Evolutionary conservation across 2,113 vertebrate genomes (phyloP).

Genomic region (Delphinus delphis): DNA sequence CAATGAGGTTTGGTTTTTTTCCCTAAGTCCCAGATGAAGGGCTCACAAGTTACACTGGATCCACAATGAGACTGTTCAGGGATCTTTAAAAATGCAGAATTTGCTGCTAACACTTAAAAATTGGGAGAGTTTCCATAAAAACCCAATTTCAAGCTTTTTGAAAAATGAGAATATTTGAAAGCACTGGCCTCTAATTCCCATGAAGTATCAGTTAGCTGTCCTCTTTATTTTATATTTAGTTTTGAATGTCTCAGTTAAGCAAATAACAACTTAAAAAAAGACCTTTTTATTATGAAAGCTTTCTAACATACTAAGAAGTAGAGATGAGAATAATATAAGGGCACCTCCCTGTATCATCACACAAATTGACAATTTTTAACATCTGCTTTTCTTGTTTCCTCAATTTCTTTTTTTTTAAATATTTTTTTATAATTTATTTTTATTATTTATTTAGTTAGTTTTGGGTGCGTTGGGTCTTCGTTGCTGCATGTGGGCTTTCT

Average conservation of each 20-base stretch:
- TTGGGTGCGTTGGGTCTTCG: no score
- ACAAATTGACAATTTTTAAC: background rate
- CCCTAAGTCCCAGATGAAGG: background rate
- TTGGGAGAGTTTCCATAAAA: background rate
- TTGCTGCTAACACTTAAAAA: background rate
- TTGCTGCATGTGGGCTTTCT: no score
- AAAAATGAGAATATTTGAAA: background rate
- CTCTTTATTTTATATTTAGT: background rate
- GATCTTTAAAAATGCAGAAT: background rate
- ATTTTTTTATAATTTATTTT: no score
- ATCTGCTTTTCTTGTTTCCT: background rate
- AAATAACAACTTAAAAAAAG: background rate
- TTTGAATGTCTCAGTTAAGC: background rate
- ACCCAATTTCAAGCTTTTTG: background rate
- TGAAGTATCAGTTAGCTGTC: background rate
- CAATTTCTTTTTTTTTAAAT: background rate
- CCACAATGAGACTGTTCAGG: no score
- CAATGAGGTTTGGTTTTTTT: background rate
- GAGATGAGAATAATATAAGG: background rate
- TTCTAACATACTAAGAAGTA: background rate
- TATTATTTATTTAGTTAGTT: no score
- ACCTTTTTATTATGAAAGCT: background rate
- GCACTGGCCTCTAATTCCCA: background rate
- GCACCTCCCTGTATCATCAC: accelerated
- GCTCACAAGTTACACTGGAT: background rate